phyloP scores from a whole-genome alignment of 1,140 invertebrate genomes.

The Pseudomyrmex flavicornis region DNA sequence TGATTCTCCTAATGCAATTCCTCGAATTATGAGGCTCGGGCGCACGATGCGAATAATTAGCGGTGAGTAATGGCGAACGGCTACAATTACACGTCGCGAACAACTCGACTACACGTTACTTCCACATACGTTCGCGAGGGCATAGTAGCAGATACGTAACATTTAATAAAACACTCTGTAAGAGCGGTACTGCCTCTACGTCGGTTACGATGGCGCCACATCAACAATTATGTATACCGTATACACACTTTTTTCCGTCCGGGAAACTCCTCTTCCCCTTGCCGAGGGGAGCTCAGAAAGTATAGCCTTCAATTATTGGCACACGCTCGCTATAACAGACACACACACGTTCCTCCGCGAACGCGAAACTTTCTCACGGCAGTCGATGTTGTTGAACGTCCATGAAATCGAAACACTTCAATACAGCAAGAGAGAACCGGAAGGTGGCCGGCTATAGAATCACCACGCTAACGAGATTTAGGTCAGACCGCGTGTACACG shows the following conservation, averaged over 20 bases:
- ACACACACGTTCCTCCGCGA: background rate
- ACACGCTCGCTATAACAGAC: slow-evolving; percentile 28
- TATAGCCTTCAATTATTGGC: slow-evolving; percentile 46
- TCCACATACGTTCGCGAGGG: background rate
- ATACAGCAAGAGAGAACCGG: background rate
- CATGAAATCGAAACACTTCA: slow-evolving; percentile 28
- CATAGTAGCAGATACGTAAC: slow-evolving; percentile 6
- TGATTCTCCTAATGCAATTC: slow-evolving; percentile 54
- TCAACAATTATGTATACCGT: slow-evolving; percentile 27
- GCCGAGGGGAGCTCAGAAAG: background rate
- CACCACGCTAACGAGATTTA: slow-evolving; percentile 8
- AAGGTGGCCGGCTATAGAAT: background rate
- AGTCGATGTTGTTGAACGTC: slow-evolving; percentile 30
- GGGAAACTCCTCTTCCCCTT: no score
- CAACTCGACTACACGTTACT: background rate
- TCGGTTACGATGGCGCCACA: slow-evolving; percentile 33
- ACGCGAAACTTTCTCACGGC: slow-evolving; percentile 43
- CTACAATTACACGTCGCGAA: slow-evolving; percentile 51
- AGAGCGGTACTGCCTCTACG: background rate
- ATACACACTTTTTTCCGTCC: slow-evolving; percentile 30
- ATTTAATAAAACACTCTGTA: slow-evolving; percentile 39
- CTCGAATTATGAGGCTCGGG: slow-evolving; percentile 55
- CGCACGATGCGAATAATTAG: slow-evolving; percentile 59
- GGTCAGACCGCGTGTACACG: slow-evolving; percentile 21
- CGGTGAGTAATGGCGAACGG: slow-evolving; percentile 55